A percentile compares a stretch with the other conserved stretches of the same genome.
Conservation (phyloP, 92 coral and sea anemone genomes). For the Hydrozoanthus gracilis region DNA sequence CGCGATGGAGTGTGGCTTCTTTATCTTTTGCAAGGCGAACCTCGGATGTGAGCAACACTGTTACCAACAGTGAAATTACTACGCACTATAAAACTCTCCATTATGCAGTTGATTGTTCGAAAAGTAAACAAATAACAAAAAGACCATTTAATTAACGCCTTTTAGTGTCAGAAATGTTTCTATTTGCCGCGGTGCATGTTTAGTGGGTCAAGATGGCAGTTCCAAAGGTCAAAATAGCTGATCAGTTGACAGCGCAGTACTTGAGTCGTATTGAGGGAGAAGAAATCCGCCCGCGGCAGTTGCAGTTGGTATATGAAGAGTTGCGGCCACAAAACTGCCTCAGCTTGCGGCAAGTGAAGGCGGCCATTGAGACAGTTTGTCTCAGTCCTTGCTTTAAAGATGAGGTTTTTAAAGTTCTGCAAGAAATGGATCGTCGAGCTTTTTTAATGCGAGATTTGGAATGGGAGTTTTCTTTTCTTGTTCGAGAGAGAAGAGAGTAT, state of each 20-base stretch:
- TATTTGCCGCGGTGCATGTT: not conserved
- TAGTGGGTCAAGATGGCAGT: not conserved
- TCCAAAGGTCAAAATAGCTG: not conserved
- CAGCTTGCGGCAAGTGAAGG: slow-evolving; percentile 57
- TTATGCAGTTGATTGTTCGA: too few species aligned
- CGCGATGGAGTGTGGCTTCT: too few species aligned
- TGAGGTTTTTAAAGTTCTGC: slow-evolving; percentile 52
- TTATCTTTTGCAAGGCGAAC: too few species aligned
- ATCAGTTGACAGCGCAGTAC: not conserved
- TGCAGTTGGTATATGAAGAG: slow-evolving; percentile 57
- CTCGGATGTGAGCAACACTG: too few species aligned
- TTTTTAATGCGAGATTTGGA: slow-evolving; percentile 65
- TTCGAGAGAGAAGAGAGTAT: slow-evolving; percentile 58
- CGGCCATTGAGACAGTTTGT: slow-evolving; percentile 61
- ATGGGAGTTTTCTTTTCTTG: slow-evolving; percentile 67
- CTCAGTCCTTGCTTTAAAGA: slow-evolving; percentile 66
- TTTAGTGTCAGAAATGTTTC: not conserved
- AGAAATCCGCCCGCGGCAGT: slow-evolving; percentile 34
- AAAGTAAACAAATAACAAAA: too few species aligned
- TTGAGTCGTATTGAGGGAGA: slow-evolving; percentile 25
- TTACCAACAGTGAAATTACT: too few species aligned
- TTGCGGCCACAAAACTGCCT: slow-evolving; percentile 63
- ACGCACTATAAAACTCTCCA: too few species aligned
- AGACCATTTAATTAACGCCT: too few species aligned
- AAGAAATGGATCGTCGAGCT: slow-evolving; percentile 72